phyloP scores from a whole-genome alignment of 2,888 invertebrate genomes.

The Argyresthia goedartella region DNA sequence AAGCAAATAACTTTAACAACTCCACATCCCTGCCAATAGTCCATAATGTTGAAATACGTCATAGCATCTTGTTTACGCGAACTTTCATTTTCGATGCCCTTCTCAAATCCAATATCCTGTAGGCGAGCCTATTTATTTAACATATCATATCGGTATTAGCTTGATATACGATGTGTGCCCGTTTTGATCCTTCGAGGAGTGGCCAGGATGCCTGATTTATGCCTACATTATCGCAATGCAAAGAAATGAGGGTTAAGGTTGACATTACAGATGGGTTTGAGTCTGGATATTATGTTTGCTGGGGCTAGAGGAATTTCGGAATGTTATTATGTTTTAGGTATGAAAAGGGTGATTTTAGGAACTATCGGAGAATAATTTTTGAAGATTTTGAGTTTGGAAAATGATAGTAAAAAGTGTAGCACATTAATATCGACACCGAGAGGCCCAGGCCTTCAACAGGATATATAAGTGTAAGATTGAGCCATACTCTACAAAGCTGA shows the following conservation, averaged over 20 bases:
- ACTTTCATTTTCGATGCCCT: constrained; percentile 47
- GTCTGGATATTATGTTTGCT: constrained; percentile 2
- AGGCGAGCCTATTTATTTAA: constrained; percentile 65
- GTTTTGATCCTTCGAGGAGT: constrained; percentile 48
- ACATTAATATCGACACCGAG: too few species aligned
- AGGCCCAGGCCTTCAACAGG: too few species aligned
- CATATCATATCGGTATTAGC: constrained; percentile 68
- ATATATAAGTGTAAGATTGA: too few species aligned
- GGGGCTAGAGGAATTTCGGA: background rate
- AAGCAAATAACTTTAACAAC: too few species aligned
- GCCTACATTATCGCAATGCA: constrained; percentile 45
- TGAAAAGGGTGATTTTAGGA: too few species aligned
- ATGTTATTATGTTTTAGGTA: too few species aligned
- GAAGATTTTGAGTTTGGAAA: too few species aligned
- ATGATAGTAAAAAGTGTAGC: too few species aligned
- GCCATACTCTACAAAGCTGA: too few species aligned
- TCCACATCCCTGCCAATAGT: too few species aligned
- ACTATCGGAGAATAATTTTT: too few species aligned
- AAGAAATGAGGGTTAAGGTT: constrained; percentile 31
- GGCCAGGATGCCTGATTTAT: constrained; percentile 44
- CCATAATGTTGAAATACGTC: background rate
- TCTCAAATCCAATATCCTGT: constrained; percentile 52
- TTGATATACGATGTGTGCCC: constrained; percentile 49
- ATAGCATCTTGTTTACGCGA: constrained; percentile 35
- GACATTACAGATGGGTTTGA: constrained; percentile 5